Percentiles rank a stretch among this genome's conserved stretches.
Evolutionary conservation across 2,888 invertebrate species (phyloP).

Genomic region (Ichneumon xanthorius): DNA sequence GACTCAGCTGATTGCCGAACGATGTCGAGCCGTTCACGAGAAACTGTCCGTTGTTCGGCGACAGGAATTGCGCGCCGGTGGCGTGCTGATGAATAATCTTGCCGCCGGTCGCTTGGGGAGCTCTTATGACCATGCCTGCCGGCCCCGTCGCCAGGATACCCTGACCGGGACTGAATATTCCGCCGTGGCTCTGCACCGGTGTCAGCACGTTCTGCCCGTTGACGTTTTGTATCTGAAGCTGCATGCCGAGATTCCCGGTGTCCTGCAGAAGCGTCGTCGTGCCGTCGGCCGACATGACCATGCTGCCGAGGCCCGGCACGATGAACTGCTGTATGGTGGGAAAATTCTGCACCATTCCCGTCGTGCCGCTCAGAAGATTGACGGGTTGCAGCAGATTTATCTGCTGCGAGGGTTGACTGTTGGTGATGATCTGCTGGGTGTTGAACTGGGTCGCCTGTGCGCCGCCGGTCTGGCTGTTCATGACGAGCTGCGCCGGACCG

Average conservation of each 20-base stretch:
- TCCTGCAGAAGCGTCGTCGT: slow-evolving; percentile 91
- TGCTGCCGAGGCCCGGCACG: slow-evolving; percentile 92
- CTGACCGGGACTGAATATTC: slow-evolving; percentile 88
- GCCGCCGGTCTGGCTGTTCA: slow-evolving; percentile 88
- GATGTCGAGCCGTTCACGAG: slow-evolving; percentile 90
- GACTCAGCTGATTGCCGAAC: slow-evolving; percentile 92
- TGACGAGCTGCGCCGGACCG: slow-evolving; percentile 90
- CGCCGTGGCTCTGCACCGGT: slow-evolving; percentile 89
- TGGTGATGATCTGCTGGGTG: slow-evolving; percentile 89
- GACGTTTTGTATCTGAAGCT: slow-evolving; percentile 92
- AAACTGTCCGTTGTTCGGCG: slow-evolving; percentile 91
- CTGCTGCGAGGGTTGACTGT: slow-evolving; percentile 85
- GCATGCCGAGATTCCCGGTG: slow-evolving; percentile 89
- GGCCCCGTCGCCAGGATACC: slow-evolving; percentile 89
- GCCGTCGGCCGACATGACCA: slow-evolving; percentile 94
- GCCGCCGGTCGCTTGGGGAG: slow-evolving; percentile 88
- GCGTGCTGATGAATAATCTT: slow-evolving; percentile 90
- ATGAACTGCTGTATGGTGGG: slow-evolving; percentile 93
- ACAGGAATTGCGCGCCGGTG: slow-evolving; percentile 90
- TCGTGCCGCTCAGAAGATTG: slow-evolving; percentile 90
- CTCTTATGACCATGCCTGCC: slow-evolving; percentile 92
- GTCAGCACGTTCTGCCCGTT: slow-evolving; percentile 92
- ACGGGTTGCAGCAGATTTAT: slow-evolving; percentile 93
- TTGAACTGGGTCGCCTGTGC: slow-evolving; percentile 87
- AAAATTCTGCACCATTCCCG: slow-evolving; percentile 90